Evolutionary conservation across 1,140 invertebrate species (phyloP).

Genomic region (Dendrolimus punctatus): DNA sequence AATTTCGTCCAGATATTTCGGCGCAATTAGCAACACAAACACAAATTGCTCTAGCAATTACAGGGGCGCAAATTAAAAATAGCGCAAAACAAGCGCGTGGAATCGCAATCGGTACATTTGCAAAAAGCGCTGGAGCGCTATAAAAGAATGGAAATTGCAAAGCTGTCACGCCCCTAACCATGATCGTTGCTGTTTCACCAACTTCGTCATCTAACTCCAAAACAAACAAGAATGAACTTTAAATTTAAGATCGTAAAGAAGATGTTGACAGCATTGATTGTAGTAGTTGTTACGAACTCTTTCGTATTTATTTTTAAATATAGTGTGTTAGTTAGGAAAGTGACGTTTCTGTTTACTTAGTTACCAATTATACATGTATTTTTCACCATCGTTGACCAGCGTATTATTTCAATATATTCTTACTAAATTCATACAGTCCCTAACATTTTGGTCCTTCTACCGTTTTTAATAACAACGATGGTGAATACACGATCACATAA

Average conservation of each 20-base stretch:
- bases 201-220: neutral
- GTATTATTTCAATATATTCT: too few relatives aligned
- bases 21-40: slow-evolving; percentile 6
- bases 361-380: too few relatives aligned
- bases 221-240: slow-evolving; percentile 8
- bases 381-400: too few relatives aligned
- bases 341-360: too few relatives aligned
- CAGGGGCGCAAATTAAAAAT: slow-evolving; percentile 7
- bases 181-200: slow-evolving; percentile 8
- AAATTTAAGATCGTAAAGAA: slow-evolving; percentile 5
- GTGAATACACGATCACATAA: too few relatives aligned
- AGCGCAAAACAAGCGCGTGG: slow-evolving; percentile 1
- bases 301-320: too few relatives aligned
- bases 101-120: slow-evolving; percentile 5
- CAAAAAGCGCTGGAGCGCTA: slow-evolving; percentile 1
- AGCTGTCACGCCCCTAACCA: slow-evolving; percentile 24
- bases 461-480: too few relatives aligned
- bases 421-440: too few relatives aligned
- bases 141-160: slow-evolving; percentile 28
- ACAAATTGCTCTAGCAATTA: slow-evolving; percentile 3
- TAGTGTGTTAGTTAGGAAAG: too few relatives aligned
- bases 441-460: too few relatives aligned
- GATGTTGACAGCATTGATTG: neutral
- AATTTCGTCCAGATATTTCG: neutral
- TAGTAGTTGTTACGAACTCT: too few relatives aligned